Percentiles rank a stretch among this genome's conserved stretches.
Conservation (phyloP, 2,797 vertebrate species). For the Xenopus petersii region DNA sequence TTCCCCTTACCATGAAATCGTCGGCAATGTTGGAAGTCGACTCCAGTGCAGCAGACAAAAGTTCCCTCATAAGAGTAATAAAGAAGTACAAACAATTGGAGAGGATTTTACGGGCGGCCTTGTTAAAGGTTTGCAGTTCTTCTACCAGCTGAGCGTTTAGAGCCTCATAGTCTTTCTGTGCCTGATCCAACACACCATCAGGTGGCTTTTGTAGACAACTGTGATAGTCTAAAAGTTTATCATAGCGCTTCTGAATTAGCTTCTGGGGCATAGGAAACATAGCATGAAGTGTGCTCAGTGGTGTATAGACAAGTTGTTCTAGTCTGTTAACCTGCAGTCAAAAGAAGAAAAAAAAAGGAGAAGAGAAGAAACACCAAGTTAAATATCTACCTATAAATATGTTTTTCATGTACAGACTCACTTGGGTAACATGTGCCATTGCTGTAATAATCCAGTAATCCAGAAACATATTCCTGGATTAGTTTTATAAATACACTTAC, state of each 20-base stretch:
- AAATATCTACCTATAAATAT: background rate
- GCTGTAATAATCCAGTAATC: no score
- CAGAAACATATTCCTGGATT: no score
- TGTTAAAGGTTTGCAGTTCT: conserved; percentile 89
- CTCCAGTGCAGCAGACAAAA: conserved; percentile 64
- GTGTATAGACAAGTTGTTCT: conserved; percentile 76
- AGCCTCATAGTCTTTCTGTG: conserved; percentile 86
- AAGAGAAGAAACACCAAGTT: background rate
- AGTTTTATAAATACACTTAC: background rate
- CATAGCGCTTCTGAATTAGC: conserved; percentile 95
- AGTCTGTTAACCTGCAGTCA: conserved; percentile 69
- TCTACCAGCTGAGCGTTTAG: conserved; percentile 89
- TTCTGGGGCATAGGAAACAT: conserved; percentile 91
- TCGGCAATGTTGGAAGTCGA: conserved; percentile 63
- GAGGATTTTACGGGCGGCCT: conserved; percentile 73
- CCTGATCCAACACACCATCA: conserved; percentile 74
- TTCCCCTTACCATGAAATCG: conserved; percentile 72
- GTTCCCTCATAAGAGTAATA: conserved; percentile 68
- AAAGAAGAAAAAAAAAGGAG: background rate
- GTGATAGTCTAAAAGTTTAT: conserved; percentile 91
- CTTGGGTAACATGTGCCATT: no score
- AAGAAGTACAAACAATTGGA: conserved; percentile 78
- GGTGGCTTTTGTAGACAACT: conserved; percentile 77
- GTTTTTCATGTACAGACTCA: no score
- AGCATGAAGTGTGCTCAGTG: conserved; percentile 78